Evolutionary conservation across 2,113 vertebrate species (phyloP), one percentile per base, ranked within the genome.

Genomic region (Ornithorhynchus anatinus): DNA sequence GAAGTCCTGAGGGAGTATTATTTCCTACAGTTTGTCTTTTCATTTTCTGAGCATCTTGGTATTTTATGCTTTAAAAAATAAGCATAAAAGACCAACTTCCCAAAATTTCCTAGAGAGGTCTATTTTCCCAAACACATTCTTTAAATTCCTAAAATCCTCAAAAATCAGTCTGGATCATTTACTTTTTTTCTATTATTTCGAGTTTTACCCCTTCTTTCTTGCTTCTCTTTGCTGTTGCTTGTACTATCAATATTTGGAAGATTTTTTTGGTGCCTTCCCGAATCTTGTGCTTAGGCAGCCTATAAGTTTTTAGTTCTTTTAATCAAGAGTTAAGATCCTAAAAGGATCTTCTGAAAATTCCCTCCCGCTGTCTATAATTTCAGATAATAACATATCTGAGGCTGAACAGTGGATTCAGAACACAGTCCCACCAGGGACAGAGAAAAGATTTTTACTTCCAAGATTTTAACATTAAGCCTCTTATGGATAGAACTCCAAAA

Each of bases 51-150:
- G 20, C 51, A 38, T 32, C 19, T 54, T 10, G 32, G n/a, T n/a
- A 2, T 25, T 38, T 57, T 67, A 40, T 12, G n/a, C 31, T 79
- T 83, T 52, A 63, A 66, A 77, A 70, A 69, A 19, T 39, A 23
- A 10, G 33, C 12, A n/a, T 8, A 31, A 12, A 33, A 29, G 15
- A 15, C 60, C n/a, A n/a, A n/a, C 8, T 43, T 51, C 39, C 17
- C 17, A 33, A 15, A 51, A 17, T 36, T 12, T 64, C n/a, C 42
- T n/a, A n/a, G n/a, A n/a, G n/a, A n/a, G n/a, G n/a, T n/a, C n/a
- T n/a, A n/a, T n/a, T n/a, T n/a, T n/a, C n/a, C n/a, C n/a, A n/a
- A n/a, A n/a, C 59, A n/a, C 31, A 29, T 65, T 73, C 65, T 52
- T 43, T 29, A 40, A 39, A 68, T 42, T 50, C 44, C 20, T 61